These are phyloP conservation scores for Antheraea pernyi DNA, from an alignment of 1,140 invertebrate species.

Conservation along the genomic window DNA sequence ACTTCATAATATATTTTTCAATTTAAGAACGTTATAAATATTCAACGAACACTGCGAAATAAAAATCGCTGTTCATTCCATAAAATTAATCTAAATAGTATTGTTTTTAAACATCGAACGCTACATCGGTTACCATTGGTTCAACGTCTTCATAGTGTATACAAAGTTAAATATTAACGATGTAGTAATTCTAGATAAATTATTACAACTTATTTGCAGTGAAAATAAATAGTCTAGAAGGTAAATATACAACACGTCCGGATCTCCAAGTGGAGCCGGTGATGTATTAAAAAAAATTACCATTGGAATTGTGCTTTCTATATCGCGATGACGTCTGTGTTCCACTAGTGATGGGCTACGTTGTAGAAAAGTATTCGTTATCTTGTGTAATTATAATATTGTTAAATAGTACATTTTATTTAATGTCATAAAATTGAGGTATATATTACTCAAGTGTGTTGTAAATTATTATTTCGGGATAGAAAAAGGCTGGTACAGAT, in stretches of 20 bases:
- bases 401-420: too few relatives aligned
- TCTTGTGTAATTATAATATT: too few relatives aligned
- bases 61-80: not conserved
- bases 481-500: too few relatives aligned
- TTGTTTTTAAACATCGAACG: not conserved
- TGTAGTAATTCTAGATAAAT: not conserved
- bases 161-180: not conserved
- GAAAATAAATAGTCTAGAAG: not conserved
- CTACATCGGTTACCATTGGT: not conserved
- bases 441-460: not conserved
- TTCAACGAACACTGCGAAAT: not conserved
- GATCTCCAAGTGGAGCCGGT: not conserved
- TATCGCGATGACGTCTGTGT: not conserved
- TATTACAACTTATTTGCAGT: not conserved
- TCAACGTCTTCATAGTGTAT: not conserved
- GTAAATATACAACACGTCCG: not conserved
- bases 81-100: not conserved
- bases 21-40: not conserved
- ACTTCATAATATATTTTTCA: too few relatives aligned
- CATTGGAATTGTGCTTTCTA: not conserved
- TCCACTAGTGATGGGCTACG: not conserved
- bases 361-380: too few relatives aligned
- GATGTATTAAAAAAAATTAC: not conserved
- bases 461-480: too few relatives aligned
- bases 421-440: not conserved